These are phyloP conservation scores for Microtus montanus DNA, from an alignment of 2,113 vertebrate genomes.

Conservation along the genomic window DNA sequence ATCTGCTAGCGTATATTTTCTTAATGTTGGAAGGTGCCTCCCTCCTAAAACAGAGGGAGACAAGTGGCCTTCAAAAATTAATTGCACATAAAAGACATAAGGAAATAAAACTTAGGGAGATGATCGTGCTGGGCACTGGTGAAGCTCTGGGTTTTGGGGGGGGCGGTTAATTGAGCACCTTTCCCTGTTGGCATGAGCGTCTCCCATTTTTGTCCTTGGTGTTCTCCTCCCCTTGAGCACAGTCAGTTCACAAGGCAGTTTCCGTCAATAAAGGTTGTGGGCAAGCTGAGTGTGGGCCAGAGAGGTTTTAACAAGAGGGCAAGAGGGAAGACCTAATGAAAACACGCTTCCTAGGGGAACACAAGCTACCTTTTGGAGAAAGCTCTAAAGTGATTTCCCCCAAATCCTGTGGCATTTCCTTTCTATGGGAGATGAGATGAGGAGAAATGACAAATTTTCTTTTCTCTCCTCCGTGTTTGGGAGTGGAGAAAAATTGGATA, in stretches of 20 bases:
- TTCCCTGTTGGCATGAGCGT: conserved; percentile 57
- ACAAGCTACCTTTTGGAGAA: conserved; percentile 61
- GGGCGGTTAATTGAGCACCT: conserved; percentile 75
- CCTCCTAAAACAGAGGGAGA: conserved; percentile 6
- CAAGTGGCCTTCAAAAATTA: conserved; percentile 58
- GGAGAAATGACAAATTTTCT: conserved; percentile 70
- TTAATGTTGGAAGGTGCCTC: conserved; percentile 32
- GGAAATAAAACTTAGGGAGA: conserved; percentile 57
- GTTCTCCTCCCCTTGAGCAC: conserved; percentile 57
- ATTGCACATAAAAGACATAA: conserved; percentile 59
- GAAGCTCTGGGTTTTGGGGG: conserved; percentile 66
- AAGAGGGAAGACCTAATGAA: conserved; percentile 61
- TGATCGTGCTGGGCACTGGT: conserved; percentile 56
- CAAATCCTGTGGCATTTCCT: conserved; percentile 56
- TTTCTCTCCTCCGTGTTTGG: conserved; percentile 45
- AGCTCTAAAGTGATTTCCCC: conserved; percentile 64
- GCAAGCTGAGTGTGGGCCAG: conserved; percentile 52
- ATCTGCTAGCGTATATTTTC: conserved; percentile 34
- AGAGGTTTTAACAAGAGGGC: conserved; percentile 65
- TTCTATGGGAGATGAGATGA: conserved; percentile 63
- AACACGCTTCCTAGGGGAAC: conserved; percentile 66
- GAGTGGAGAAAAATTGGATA: conserved; percentile 67
- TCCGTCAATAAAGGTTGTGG: conserved; percentile 61
- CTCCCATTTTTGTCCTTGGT: conserved; percentile 73
- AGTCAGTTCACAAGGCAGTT: conserved; percentile 73